Evolutionary conservation across 2,113 vertebrate genomes (phyloP).

Genomic region (Rafetus swinhoei): DNA sequence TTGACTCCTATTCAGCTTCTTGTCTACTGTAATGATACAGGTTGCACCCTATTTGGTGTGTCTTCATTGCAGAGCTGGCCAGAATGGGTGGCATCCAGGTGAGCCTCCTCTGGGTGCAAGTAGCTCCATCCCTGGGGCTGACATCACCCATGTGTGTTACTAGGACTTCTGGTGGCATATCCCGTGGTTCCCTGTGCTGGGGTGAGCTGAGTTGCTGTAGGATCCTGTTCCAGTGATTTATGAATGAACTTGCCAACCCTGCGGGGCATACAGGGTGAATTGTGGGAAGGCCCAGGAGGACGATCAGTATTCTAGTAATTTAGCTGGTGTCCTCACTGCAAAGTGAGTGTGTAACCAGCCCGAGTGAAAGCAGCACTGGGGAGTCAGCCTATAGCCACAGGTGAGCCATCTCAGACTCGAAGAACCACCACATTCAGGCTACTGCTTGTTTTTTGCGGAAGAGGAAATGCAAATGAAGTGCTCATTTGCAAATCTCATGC

Average conservation of each 20-base stretch:
- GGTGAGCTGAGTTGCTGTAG: background rate
- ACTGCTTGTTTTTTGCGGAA: no score
- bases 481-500: no score
- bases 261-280: background rate
- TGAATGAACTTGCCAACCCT: background rate
- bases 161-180: background rate
- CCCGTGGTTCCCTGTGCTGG: background rate
- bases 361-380: background rate
- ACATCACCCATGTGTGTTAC: background rate
- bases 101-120: background rate
- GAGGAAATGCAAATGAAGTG: no score
- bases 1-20: no score
- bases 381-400: background rate
- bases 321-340: background rate
- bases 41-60: background rate
- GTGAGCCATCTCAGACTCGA: background rate
- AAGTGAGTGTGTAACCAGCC: background rate
- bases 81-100: no score
- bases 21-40: background rate
- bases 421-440: no score
- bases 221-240: background rate
- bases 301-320: background rate
- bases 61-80: background rate
- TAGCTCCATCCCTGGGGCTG: background rate
- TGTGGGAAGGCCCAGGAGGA: background rate